These are phyloP conservation scores for Cyphomyrus discorhynchus DNA, from an alignment of 2,113 vertebrate species.

Conservation along the genomic window DNA sequence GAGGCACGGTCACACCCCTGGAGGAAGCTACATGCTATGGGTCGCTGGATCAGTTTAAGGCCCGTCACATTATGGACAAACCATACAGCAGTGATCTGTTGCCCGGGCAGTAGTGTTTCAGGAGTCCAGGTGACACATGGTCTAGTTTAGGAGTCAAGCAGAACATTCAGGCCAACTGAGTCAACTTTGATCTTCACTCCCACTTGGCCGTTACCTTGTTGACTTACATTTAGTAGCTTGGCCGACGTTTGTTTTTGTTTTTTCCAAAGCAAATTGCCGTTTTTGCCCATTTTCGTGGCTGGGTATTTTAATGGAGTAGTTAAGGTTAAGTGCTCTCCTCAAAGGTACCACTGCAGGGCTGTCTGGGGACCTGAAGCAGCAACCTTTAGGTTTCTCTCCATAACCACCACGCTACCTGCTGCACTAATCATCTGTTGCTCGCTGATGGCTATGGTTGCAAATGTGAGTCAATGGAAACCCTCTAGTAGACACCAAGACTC, in stretches of 20 bases:
- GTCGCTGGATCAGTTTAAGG: background rate
- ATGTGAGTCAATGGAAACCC: background rate
- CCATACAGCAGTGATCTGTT: background rate
- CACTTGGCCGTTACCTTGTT: background rate
- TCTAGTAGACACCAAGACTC: background rate
- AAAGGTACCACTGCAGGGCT: background rate
- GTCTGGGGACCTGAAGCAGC: background rate
- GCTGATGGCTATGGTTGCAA: background rate
- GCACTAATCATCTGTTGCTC: background rate
- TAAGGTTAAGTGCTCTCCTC: background rate
- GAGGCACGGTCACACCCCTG: background rate
- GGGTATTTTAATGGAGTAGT: background rate
- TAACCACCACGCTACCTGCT: background rate
- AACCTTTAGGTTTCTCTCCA: background rate
- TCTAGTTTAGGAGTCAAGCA: background rate
- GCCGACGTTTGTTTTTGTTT: background rate
- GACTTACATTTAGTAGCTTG: background rate
- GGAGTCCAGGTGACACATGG: background rate
- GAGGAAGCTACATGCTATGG: background rate
- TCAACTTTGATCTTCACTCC: background rate
- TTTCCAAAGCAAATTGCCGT: background rate
- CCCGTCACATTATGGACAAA: background rate
- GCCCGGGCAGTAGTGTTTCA: background rate
- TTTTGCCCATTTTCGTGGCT: background rate
- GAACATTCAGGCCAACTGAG: background rate